Base-by-base conservation (phyloP, 1,140 invertebrate species). In the Lasioglossum baleicum region DNA sequence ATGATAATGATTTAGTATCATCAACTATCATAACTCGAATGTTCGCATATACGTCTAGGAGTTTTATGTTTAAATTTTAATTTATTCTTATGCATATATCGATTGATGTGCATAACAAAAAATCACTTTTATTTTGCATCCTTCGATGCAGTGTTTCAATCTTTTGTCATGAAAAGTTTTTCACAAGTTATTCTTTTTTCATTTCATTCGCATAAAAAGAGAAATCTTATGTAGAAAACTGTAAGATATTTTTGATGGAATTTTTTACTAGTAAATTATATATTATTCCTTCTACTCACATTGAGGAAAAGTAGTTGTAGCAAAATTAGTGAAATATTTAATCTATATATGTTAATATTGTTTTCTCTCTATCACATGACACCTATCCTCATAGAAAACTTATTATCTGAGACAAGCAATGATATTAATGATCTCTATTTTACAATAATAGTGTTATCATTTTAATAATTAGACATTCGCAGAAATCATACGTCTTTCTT, bases 371-470 rank as follows among this genome's bases (percentile, higher is more conserved):
- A 58, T 58, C 56, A 58, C 56, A 58, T 8, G 17, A 58, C 7
- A 58, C 20, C 7, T 58, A 58, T 58, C 15, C 5, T 56, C 35
- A 3, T 48, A 11, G 17, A 20, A 56, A 56, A 56, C 20, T 56
- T 58, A n/a, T 58, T 58, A 58, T n/a, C 6, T n/a, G n/a, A 7
- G n/a, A n/a, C 8, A 58, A 58, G 20, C 20, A 7, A 58, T 7
- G 56, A 58, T 7, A 58, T n/a, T 58, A 58, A 58, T 58, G 56
- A 58, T 58, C 56, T 58, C 56, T n/a, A 58, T n/a, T 56, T 56
- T 56, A 56, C 20, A n/a, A 17, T 56, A 56, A 56, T 1, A n/a
- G 4, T 56, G 53, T 56, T n/a, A 56, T 56, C 53, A n/a, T 56
- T 56, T 56, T 56, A 20, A 7, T n/a, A n/a, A n/a, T 58, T 20